Evolutionary conservation across 1,140 invertebrate species (phyloP), one percentile per base, ranked within the genome.

Genomic region (Sesamia nonagrioides): DNA sequence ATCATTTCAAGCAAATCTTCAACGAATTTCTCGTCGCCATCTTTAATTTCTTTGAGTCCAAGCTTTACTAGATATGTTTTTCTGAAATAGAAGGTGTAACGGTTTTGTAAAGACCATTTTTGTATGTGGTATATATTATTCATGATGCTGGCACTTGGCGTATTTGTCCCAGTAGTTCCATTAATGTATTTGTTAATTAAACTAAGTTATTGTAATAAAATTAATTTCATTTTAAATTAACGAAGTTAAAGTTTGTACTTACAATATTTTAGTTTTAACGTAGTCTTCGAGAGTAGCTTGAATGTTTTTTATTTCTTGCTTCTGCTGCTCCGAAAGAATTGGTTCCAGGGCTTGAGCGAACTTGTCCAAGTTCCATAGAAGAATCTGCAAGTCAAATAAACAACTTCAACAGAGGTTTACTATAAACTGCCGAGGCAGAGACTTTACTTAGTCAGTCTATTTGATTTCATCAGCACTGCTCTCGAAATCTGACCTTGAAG

Each of bases 311-410:
- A 94, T 87, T 61, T 93, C 89, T n/a, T 86, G n/a, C 63, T 84
- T 89, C 73, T 95, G 85, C 6, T 86, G 83, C 13, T 95, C 89
- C 0, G 91, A 85, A 27, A 97, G 81, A 27, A 96, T 88, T 1
- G 95, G 95, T 15, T 86, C 48, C 0, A 97, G 72, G 2, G 96
- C 96, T 80, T 95, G 88, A 15, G 95, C 92, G 50, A 97, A 92
- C 82, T 96, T 96, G 45, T 93, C 86, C 54, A 97, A 86, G 85
- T 97, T 97, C 95, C 96, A 97, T 58, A 95, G 52, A 8, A 96
- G 93, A 77, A 97, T 95, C 95, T 95, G 73, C 0, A 91, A 88
- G 63, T 27, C 1, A 74, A 72, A 48, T 52, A 66, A n/a, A 11
- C 42, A 7, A 61, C 13, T 61, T 33, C 27, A 27, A 27, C 27